Conservation (phyloP, 2,888 invertebrate genomes). For the Thera obeliscata region DNA sequence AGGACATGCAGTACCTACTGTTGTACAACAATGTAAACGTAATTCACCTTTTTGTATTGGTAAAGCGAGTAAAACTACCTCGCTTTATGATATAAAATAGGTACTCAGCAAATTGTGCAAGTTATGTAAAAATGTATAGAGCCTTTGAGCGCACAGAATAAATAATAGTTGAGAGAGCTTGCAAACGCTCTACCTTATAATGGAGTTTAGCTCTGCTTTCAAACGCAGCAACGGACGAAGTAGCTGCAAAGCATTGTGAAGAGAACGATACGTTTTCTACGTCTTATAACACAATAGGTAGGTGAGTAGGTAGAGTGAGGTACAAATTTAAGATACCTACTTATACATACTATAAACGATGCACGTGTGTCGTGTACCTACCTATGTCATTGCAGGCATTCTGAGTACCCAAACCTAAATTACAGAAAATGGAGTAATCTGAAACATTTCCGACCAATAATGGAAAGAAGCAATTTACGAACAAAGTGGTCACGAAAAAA, state of each 20-base stretch:
- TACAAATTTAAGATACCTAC: no score
- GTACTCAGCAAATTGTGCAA: conserved; percentile 60
- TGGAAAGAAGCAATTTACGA: no score
- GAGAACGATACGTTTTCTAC: no score
- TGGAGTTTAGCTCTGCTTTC: conserved; percentile 42
- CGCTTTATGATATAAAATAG: conserved; percentile 46
- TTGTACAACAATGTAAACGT: conserved; percentile 10
- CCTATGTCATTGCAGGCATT: no score
- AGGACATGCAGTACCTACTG: not conserved
- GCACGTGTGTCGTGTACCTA: no score
- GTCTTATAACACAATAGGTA: no score
- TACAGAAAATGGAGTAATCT: not conserved
- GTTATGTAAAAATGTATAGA: conserved; percentile 61
- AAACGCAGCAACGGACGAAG: conserved; percentile 32
- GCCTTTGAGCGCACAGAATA: conserved; percentile 48
- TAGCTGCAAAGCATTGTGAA: not conserved
- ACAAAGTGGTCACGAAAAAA: not conserved
- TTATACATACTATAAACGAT: no score
- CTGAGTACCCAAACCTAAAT: no score
- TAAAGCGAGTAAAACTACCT: conserved; percentile 48
- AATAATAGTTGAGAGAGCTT: conserved; percentile 31
- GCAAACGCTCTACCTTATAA: conserved; percentile 42
- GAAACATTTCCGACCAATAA: not conserved
- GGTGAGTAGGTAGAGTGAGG: no score
- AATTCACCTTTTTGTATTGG: conserved; percentile 42